Conservation (phyloP, 2,113 vertebrate species). For the Sporophila hypoxantha region DNA sequence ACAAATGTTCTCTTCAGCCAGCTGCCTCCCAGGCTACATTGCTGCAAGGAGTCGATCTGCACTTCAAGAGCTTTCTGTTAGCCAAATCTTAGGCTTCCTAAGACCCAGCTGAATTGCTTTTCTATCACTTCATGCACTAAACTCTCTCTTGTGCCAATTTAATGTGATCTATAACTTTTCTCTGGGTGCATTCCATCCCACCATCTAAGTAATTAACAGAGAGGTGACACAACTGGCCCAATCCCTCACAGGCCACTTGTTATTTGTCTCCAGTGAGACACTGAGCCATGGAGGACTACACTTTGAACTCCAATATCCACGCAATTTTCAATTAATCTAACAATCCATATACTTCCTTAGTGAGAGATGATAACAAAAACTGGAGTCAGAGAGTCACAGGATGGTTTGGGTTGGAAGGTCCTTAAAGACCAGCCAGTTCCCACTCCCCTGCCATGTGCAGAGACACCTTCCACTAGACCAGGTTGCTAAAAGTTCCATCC, state of each 20-base stretch:
- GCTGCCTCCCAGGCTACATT: neutral
- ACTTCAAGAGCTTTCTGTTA: neutral
- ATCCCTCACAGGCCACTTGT: neutral
- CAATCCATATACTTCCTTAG: neutral
- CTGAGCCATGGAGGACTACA: neutral
- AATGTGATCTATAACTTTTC: neutral
- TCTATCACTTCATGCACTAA: neutral
- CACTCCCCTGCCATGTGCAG: neutral
- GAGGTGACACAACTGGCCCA: neutral
- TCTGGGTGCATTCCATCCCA: neutral
- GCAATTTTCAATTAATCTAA: neutral
- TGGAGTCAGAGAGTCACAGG: neutral
- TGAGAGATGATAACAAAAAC: neutral
- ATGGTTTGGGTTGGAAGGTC: neutral
- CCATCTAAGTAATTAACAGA: neutral
- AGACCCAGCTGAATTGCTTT: neutral
- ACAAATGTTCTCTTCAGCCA: neutral
- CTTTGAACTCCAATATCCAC: neutral
- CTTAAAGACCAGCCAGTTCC: neutral
- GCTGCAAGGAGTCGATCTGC: neutral
- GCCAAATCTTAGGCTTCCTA: neutral
- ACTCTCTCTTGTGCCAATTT: neutral
- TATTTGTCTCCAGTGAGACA: neutral
- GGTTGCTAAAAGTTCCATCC: neutral
- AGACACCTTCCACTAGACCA: neutral